phyloP scores from a whole-genome alignment of 2,797 vertebrate genomes.

The Lepilemur septentrionalis region DNA sequence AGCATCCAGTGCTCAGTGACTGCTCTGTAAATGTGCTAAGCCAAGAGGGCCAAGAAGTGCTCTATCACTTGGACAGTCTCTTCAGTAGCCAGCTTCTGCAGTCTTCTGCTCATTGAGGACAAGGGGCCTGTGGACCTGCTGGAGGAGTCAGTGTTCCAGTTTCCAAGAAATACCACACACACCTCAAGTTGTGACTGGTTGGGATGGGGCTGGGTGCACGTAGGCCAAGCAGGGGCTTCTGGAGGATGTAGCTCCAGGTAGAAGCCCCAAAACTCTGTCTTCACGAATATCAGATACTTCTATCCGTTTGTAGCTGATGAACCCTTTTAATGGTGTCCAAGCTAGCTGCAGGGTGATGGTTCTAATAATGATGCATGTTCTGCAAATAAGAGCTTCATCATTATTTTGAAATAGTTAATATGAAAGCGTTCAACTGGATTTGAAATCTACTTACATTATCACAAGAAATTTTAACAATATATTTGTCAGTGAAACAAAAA shows the following conservation, averaged over 20 bases:
- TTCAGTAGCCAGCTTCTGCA: constrained; percentile 92
- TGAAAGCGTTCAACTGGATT: constrained; percentile 37
- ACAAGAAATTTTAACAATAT: constrained; percentile 39
- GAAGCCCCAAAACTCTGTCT: constrained; percentile 70
- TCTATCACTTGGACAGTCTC: constrained; percentile 94
- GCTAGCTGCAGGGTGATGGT: constrained; percentile 70
- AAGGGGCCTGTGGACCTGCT: constrained; percentile 91
- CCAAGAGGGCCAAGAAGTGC: constrained; percentile 89
- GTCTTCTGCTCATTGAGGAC: constrained; percentile 89
- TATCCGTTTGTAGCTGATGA: constrained; percentile 65
- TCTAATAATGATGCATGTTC: constrained; percentile 74
- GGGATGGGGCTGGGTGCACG: constrained; percentile 7
- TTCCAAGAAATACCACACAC: constrained; percentile 90
- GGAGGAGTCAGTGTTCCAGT: constrained; percentile 94
- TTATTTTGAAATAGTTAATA: constrained; percentile 70
- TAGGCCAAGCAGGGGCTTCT: constrained; percentile 57
- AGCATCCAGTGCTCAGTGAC: constrained; percentile 90
- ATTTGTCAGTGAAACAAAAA: constrained; percentile 54
- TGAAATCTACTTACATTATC: constrained; percentile 63
- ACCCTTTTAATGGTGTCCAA: constrained; percentile 70
- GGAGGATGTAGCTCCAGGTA: constrained; percentile 59
- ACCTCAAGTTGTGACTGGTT: constrained; percentile 85
- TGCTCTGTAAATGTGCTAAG: constrained; percentile 93
- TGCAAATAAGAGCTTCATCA: constrained; percentile 77
- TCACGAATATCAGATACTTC: constrained; percentile 67